Evolutionary conservation across 2,888 invertebrate species (phyloP), one percentile per base, ranked within the genome.

Genomic region (Cerceris ruficornis): DNA sequence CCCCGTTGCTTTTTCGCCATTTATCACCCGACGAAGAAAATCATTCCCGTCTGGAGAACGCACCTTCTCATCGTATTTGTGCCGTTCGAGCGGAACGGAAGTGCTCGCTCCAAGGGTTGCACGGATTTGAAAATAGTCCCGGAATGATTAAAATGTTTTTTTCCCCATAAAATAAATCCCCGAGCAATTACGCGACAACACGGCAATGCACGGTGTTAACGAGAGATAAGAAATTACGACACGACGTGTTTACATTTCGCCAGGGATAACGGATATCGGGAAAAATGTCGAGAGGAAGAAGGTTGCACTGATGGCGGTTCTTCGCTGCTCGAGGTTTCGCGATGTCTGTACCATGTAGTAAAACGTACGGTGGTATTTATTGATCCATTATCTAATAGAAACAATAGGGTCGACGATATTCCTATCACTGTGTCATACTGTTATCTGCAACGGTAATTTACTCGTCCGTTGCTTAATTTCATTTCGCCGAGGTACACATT

Each of bases 351-450:
- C 69, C 71, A 78, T 43, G 73, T 75, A 78, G 43, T 50, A 75
- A 82, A 85, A 73, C 67, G 59, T 71, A 73, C 60, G 50, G 54
- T 50, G 55, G 68, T 81, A 74, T 84, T 86, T 86, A 87, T 83
- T 84, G 81, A 84, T 76, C 79, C 80, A 87, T 87, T 87, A 87
- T 86, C 80, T 80, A 87, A 87, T 87, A 86, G 80, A 87, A 81
- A 78, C 73, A 86, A 82, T 86, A 75, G 61, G 62, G 66, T 28
- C 64, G 58, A 61, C 54, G n/a, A 57, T 66, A 55, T 66, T 15
- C 55, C 50, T 55, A 58, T 49, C 58, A 61, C 46, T 39, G 69
- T 52, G 57, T 64, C 74, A 7, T 61, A 52, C 69, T 68, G 7
- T 54, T 17, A 57, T 76, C 58, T 15, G 59, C 17, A 13, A 50